Conservation (phyloP, 92 coral and sea anemone species). For the Palythoa heliodiscus region DNA sequence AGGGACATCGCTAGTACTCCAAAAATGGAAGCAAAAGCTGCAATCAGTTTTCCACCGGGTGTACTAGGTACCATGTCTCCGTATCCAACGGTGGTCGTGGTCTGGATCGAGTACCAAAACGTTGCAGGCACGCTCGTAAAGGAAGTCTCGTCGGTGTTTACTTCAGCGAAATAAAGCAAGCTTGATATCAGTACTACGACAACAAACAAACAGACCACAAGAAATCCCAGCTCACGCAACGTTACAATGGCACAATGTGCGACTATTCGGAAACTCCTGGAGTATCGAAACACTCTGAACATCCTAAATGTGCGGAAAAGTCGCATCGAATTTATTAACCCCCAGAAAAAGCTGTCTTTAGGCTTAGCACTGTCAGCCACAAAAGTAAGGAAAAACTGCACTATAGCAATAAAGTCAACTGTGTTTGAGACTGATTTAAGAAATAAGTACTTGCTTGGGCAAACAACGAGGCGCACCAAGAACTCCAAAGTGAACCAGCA, state of each 20-base stretch:
- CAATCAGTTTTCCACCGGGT: constrained; percentile 76
- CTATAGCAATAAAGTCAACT: constrained; percentile 68
- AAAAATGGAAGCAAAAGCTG: constrained; percentile 86
- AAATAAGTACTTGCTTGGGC: constrained; percentile 68
- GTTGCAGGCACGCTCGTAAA: constrained; percentile 91
- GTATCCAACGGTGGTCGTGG: constrained; percentile 90
- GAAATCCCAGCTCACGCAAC: background rate
- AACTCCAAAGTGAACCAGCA: constrained; percentile 81
- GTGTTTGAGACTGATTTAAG: constrained; percentile 58
- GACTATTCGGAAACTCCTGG: constrained; percentile 1
- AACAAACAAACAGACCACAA: constrained; percentile 76
- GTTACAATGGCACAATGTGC: constrained; percentile 4
- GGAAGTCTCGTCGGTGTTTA: constrained; percentile 52
- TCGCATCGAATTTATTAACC: background rate
- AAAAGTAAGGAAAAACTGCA: constrained; percentile 67
- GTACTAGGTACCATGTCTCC: constrained; percentile 88
- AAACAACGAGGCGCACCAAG: constrained; percentile 57
- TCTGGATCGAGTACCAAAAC: constrained; percentile 92
- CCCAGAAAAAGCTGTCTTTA: constrained; percentile 61
- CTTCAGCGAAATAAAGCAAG: constrained; percentile 79
- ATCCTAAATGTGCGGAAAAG: background rate
- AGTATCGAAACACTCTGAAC: constrained; percentile 14
- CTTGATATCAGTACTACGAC: constrained; percentile 80
- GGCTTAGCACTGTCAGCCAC: constrained; percentile 47
- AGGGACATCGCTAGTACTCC: constrained; percentile 91